Evolutionary conservation across 2,797 vertebrate genomes (phyloP).

Genomic region (Cyclopterus lumpus): DNA sequence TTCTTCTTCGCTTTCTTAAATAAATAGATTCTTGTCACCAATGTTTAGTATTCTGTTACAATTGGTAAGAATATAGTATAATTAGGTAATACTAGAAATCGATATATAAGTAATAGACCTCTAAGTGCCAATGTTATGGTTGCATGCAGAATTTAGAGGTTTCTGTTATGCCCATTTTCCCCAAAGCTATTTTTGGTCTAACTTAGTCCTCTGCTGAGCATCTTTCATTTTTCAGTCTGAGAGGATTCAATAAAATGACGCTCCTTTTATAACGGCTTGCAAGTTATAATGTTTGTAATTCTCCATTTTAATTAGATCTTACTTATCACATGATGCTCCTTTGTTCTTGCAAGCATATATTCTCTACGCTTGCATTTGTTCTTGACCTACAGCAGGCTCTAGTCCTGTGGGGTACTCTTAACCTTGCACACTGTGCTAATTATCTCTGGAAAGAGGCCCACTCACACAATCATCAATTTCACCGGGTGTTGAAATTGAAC

Average conservation of each 20-base stretch:
- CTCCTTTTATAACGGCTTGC: slow-evolving; percentile 12
- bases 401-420: slow-evolving; percentile 71
- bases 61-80: background rate
- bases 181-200: background rate
- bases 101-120: background rate
- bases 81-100: background rate
- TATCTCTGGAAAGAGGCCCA: slow-evolving; percentile 81
- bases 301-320: slow-evolving; percentile 32
- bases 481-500: slow-evolving; percentile 67
- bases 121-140: background rate
- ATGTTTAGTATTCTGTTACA: background rate
- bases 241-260: slow-evolving; percentile 11
- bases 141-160: background rate
- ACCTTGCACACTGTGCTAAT: slow-evolving; percentile 82
- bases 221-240: slow-evolving; percentile 20
- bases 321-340: slow-evolving; percentile 40
- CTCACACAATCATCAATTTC: slow-evolving; percentile 81
- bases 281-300: slow-evolving; percentile 24
- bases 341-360: slow-evolving; percentile 49
- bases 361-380: slow-evolving; percentile 60
- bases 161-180: background rate
- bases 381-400: slow-evolving; percentile 67
- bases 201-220: background rate
- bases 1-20: background rate
- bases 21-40: background rate